Percentiles rank a stretch among this genome's conserved stretches.
These are phyloP conservation scores for Aplysia californica DNA, from an alignment of 1,140 invertebrate species.

Conservation along the genomic window DNA sequence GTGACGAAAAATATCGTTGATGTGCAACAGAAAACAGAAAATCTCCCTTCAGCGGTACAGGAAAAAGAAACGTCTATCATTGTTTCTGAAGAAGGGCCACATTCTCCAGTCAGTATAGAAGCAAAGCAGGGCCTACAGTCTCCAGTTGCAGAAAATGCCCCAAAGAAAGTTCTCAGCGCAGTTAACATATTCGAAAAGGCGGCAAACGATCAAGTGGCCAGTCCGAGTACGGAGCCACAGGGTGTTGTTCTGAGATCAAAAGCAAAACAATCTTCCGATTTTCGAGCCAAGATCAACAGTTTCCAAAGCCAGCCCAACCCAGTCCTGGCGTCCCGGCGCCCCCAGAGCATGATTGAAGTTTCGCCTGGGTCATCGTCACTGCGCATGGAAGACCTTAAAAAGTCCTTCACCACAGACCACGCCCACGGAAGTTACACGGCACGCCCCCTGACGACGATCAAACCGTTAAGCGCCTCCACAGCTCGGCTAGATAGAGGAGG, in stretches of 20 bases:
- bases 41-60: too few species aligned
- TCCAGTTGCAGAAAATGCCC: too few species aligned
- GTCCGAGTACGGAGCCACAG: too few species aligned
- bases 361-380: not conserved
- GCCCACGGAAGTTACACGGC: not conserved
- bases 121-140: too few species aligned
- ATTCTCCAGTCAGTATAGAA: too few species aligned
- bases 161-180: too few species aligned
- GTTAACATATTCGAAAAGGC: too few species aligned
- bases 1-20: too few species aligned
- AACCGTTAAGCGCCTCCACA: slow-evolving; percentile 2
- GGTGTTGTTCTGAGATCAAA: slow-evolving; percentile 14
- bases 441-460: not conserved
- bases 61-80: too few species aligned
- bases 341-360: slow-evolving; percentile 13
- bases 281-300: not conserved
- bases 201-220: too few species aligned
- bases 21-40: too few species aligned
- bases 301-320: not conserved
- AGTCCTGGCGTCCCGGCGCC: not conserved
- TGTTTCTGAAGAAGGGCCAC: too few species aligned
- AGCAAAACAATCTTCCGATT: not conserved
- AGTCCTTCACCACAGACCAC: not conserved
- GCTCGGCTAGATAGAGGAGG: not conserved
- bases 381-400: not conserved